Base-by-base conservation (phyloP, 1,140 invertebrate species). In the Drosophila kanapiae region DNA sequence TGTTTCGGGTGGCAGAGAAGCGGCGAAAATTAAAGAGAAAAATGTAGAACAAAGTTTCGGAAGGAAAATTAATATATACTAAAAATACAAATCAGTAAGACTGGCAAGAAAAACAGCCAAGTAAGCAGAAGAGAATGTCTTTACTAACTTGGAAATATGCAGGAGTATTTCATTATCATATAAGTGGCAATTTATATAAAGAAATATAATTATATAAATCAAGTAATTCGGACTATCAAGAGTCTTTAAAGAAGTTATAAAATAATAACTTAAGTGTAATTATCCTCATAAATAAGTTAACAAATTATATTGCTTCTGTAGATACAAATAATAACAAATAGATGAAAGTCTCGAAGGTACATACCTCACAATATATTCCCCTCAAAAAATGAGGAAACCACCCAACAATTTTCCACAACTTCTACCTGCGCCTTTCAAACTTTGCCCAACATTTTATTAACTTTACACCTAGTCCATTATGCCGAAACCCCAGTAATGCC, bases 381-480 rank as follows among this genome's bases (percentile, higher is more conserved):
- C 11, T n/a, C 1, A n/a, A 59, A n/a, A 42, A 43, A 8, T 27
- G 5, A 11, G n/a, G 2, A 13, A 35, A n/a, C 3, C 27, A n/a
- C 31, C 31, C 14, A 31, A 16, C 2, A 11, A 16, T 56, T 16
- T 8, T 16, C 18, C 11, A 13, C 51, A 23, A 14, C 14, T 11
- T 27, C 14, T 11, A 43, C 60, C 48, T 51, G 3, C n/a, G 5
- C n/a, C 0, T 18, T 38, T 13, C 13, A 38, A 18, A 61, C 33
- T 62, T 68, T 68, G 29, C 10, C 59, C 18, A 69, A 65, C 43
- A 33, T 10, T 16, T 67, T 33, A 45, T 70, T 29, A 51, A 65
- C 40, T 33, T 67, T 68, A 35, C 64, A 68, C 68, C 67, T 38
- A 29, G 31, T 47, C 47, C 14, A 72, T 48, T 59, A 35, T 49